Conservation (phyloP, 2,797 vertebrate genomes). For the Urosaurus nigricauda region DNA sequence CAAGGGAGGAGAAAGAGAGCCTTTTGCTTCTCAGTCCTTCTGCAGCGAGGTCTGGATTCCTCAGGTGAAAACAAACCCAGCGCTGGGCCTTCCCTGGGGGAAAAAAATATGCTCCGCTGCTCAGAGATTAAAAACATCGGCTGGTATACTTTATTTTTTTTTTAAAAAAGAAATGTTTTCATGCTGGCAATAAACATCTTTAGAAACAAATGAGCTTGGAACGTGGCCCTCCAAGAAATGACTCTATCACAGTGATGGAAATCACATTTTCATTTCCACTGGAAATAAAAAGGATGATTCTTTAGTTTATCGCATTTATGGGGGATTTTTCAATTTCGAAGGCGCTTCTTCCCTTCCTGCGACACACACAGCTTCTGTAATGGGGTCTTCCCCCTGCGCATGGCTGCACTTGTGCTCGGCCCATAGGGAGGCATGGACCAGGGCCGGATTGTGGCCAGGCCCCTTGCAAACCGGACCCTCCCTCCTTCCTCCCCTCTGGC, state of each 20-base stretch:
- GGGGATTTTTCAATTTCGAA: background rate
- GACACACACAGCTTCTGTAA: fast-evolving
- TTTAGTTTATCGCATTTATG: slow-evolving; percentile 21
- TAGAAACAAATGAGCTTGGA: slow-evolving; percentile 18
- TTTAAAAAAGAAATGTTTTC: slow-evolving; percentile 39
- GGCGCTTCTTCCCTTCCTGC: background rate
- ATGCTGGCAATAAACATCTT: slow-evolving; percentile 35
- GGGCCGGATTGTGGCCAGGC: background rate
- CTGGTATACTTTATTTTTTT: no score
- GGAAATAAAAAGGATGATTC: background rate
- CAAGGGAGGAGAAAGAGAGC: background rate
- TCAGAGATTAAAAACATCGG: slow-evolving; percentile 38
- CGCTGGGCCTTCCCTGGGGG: slow-evolving; percentile 26
- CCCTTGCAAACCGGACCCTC: no score
- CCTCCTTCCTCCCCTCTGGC: no score
- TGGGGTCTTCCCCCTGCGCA: no score
- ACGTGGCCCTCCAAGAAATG: slow-evolving; percentile 25
- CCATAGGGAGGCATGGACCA: no score
- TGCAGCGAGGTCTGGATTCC: slow-evolving; percentile 31
- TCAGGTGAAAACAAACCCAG: slow-evolving; percentile 9
- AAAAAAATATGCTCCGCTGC: background rate
- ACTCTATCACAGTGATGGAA: background rate
- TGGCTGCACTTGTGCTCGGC: no score
- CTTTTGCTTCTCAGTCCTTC: background rate
- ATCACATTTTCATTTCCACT: background rate